Evolutionary conservation across 2,113 vertebrate genomes (phyloP).

Genomic region (Lamprologus ornatipinnis): DNA sequence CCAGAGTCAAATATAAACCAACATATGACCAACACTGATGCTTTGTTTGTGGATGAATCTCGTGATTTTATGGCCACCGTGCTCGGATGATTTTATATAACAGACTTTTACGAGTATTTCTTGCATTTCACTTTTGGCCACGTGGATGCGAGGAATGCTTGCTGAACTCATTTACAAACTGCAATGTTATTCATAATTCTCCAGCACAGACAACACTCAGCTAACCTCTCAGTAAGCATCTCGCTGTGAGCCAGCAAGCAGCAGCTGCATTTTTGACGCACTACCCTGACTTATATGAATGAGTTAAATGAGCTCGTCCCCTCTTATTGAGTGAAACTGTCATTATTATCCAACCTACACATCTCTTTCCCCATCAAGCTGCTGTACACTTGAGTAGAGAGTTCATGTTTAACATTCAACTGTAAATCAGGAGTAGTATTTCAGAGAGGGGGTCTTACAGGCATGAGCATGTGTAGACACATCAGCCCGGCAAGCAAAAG

Average conservation of each 20-base stretch:
- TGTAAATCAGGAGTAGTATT: not conserved
- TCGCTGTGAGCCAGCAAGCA: not conserved
- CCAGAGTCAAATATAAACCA: not conserved
- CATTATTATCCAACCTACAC: not conserved
- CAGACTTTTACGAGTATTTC: not conserved
- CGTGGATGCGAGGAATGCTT: not conserved
- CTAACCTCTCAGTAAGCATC: not conserved
- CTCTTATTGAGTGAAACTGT: not conserved
- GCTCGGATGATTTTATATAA: not conserved
- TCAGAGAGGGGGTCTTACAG: not conserved
- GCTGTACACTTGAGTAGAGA: constrained; percentile 13
- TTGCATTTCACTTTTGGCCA: not conserved
- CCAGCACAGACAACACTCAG: not conserved
- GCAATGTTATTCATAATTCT: not conserved
- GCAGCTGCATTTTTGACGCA: not conserved
- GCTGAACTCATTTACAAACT: not conserved
- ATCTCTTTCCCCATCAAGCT: not conserved
- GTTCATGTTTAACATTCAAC: not conserved
- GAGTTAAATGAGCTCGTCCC: not conserved
- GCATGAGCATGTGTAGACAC: not conserved
- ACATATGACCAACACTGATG: not conserved
- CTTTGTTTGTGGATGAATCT: not conserved
- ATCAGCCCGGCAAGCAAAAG: not conserved
- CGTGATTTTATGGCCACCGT: not conserved
- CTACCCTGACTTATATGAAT: not conserved